These are phyloP conservation scores for Drosophila santomea DNA, from an alignment of 1,140 invertebrate genomes.

Conservation along the genomic window DNA sequence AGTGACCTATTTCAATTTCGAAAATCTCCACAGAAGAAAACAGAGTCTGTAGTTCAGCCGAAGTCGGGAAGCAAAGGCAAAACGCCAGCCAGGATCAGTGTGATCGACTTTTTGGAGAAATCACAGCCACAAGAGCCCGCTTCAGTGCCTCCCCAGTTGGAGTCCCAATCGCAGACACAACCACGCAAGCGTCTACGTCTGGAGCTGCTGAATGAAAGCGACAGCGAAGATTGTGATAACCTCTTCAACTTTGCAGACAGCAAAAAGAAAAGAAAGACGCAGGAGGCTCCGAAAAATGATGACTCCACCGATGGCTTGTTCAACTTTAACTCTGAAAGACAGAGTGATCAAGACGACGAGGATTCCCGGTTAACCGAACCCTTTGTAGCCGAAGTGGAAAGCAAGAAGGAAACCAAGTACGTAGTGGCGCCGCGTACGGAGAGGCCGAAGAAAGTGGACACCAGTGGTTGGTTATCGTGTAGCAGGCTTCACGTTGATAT, in stretches of 20 bases:
- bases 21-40: neutral
- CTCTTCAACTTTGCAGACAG: constrained; percentile 59
- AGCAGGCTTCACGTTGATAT: constrained; percentile 55
- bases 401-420: constrained; percentile 49
- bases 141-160: neutral
- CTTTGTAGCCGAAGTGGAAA: constrained; percentile 2
- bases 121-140: constrained; percentile 24
- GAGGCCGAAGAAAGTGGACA: constrained; percentile 44
- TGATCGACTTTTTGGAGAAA: constrained; percentile 58
- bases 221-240: constrained; percentile 67
- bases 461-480: constrained; percentile 66
- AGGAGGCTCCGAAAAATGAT: neutral
- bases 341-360: constrained; percentile 6
- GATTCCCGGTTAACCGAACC: constrained; percentile 42
- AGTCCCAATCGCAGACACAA: constrained; percentile 28
- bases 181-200: constrained; percentile 55
- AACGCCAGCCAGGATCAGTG: constrained; percentile 32
- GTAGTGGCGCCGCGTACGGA: constrained; percentile 50
- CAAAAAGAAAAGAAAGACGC: constrained; percentile 41
- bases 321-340: constrained; percentile 23
- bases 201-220: constrained; percentile 47
- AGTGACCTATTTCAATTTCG: constrained; percentile 39
- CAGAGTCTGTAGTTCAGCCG: neutral
- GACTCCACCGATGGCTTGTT: constrained; percentile 42
- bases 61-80: constrained; percentile 7